Percentiles rank a stretch among this genome's conserved stretches.
Conservation (phyloP, 1,140 invertebrate species). For the Pseudomyrmex pallidus region DNA sequence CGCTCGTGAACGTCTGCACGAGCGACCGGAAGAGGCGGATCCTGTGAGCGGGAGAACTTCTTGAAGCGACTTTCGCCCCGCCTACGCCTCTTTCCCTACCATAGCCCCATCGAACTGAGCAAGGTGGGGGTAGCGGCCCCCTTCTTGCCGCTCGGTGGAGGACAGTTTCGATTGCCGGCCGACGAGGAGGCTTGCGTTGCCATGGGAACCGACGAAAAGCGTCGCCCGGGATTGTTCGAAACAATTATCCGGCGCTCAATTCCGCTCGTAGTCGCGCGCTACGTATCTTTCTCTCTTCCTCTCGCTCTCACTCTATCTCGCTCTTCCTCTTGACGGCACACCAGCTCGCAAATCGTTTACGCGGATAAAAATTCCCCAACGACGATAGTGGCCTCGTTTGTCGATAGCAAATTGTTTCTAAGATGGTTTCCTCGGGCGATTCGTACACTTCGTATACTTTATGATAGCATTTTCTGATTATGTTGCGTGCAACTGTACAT, state of each 20-base stretch:
- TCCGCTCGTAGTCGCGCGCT: conserved; percentile 77
- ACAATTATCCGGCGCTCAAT: conserved; percentile 85
- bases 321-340: conserved; percentile 31
- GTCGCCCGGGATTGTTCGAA: conserved; percentile 84
- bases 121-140: conserved; percentile 58
- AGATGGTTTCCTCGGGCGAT: conserved; percentile 26
- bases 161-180: conserved; percentile 68
- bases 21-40: conserved; percentile 67
- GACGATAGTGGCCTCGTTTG: conserved; percentile 31
- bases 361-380: conserved; percentile 80
- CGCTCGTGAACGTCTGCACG: conserved; percentile 47
- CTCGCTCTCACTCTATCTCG: conserved; percentile 21
- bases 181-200: conserved; percentile 72
- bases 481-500: too few species aligned
- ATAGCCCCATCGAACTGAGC: conserved; percentile 48
- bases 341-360: conserved; percentile 80
- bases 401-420: conserved; percentile 61
- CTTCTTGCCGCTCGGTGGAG: conserved; percentile 56
- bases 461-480: background rate
- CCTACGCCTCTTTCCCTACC: conserved; percentile 70
- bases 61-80: conserved; percentile 74
- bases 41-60: conserved; percentile 73
- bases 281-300: conserved; percentile 26
- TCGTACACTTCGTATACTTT: background rate
- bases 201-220: conserved; percentile 80